Evolutionary conservation across 2,113 vertebrate genomes (phyloP).

Genomic region (Chaetura pelagica): DNA sequence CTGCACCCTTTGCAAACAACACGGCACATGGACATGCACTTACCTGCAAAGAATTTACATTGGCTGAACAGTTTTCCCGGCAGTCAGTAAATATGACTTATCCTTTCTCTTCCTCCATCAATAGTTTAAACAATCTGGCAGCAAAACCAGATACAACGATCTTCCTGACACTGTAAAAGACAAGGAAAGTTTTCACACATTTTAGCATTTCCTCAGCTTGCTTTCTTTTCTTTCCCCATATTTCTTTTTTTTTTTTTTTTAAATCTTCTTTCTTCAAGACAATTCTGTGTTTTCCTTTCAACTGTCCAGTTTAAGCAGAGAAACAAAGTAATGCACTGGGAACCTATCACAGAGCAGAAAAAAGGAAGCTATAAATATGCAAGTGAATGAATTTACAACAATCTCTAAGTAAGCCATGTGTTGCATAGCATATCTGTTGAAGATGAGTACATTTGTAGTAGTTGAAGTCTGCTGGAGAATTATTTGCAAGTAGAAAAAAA

Average conservation of each 20-base stretch:
- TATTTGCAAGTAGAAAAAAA: neutral
- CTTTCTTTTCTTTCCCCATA: neutral
- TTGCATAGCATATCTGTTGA: neutral
- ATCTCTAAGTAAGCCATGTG: conserved; percentile 1
- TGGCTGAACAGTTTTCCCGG: conserved; percentile 22
- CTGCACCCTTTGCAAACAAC: conserved; percentile 66
- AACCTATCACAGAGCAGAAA: neutral
- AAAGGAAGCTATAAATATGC: neutral
- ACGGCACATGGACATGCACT: conserved; percentile 47
- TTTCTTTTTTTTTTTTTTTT: neutral
- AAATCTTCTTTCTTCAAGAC: neutral
- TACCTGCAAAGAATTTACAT: conserved; percentile 66
- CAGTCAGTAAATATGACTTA: conserved; percentile 61
- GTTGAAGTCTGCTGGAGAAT: conserved; percentile 12
- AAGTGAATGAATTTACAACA: neutral
- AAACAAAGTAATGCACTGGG: neutral
- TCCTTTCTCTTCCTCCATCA: conserved; percentile 53
- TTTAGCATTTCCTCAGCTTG: neutral
- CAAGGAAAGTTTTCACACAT: neutral
- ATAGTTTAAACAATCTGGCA: conserved; percentile 38
- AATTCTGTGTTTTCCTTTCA: neutral
- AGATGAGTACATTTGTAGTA: neutral
- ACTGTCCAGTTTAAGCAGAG: neutral
- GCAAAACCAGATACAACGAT: conserved; percentile 8
- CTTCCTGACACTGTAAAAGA: neutral